Percentiles rank a stretch among this genome's conserved stretches.
These are phyloP conservation scores for Candoia aspera DNA, from an alignment of 2,113 vertebrate genomes.

Conservation along the genomic window DNA sequence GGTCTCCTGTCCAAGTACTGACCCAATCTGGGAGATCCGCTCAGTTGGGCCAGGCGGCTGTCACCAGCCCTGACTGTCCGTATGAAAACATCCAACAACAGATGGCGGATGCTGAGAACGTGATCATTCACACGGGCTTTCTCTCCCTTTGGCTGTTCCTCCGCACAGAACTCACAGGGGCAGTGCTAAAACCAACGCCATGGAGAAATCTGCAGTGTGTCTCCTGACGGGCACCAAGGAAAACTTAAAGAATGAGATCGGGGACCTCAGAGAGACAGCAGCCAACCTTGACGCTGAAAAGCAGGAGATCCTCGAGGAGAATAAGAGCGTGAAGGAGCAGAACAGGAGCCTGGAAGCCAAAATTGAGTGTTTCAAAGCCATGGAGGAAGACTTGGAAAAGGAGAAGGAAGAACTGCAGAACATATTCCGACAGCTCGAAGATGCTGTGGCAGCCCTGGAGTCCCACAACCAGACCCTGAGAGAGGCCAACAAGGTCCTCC, in stretches of 20 bases:
- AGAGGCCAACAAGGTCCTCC: background rate
- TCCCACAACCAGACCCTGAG: background rate
- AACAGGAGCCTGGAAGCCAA: background rate
- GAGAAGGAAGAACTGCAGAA: constrained; percentile 5
- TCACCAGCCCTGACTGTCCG: too few species aligned
- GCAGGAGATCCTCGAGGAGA: background rate
- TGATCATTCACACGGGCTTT: background rate
- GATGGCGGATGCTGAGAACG: background rate
- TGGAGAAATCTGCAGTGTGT: background rate
- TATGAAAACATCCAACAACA: background rate
- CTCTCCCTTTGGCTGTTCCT: background rate
- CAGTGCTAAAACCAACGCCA: fast-evolving
- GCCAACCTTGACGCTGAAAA: background rate
- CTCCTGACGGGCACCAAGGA: background rate
- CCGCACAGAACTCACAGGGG: background rate
- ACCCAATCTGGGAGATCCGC: too few species aligned
- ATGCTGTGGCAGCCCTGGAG: background rate
- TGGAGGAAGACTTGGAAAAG: background rate
- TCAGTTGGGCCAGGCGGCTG: too few species aligned
- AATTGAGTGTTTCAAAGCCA: background rate
- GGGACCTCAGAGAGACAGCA: background rate
- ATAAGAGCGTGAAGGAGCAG: background rate
- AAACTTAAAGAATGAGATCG: background rate
- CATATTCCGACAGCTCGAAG: background rate
- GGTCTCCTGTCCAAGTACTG: too few species aligned